Percentiles rank a stretch among this genome's conserved stretches.
Conservation (phyloP, 2,888 invertebrate genomes). For the Chaitophorus viminalis region DNA sequence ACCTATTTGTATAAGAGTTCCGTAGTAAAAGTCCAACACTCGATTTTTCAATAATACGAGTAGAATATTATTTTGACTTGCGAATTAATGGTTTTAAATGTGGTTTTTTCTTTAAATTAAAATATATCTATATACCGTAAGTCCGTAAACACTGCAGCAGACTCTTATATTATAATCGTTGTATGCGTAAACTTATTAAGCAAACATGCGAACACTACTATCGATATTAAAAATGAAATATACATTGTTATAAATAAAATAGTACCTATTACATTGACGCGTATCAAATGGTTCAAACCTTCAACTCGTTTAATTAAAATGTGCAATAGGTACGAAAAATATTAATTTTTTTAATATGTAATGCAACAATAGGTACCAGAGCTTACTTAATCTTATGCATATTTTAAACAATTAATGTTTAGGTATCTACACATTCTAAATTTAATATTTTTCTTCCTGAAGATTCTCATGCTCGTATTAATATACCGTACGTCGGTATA, state of each 20-base stretch:
- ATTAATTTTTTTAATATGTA: not conserved
- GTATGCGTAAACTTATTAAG: not conserved
- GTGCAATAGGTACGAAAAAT: not conserved
- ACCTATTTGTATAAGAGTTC: not conserved
- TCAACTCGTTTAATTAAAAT: not conserved
- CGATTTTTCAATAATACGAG: not conserved
- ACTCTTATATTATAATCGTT: not conserved
- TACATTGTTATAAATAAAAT: not conserved
- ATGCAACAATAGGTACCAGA: too few species aligned
- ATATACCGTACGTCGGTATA: too few species aligned
- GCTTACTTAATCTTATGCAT: too few species aligned
- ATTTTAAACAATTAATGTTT: too few species aligned
- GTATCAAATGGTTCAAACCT: not conserved
- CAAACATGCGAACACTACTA: not conserved
- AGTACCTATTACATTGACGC: not conserved
- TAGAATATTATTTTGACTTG: not conserved
- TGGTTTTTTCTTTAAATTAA: not conserved
- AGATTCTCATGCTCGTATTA: too few species aligned
- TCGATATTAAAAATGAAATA: not conserved
- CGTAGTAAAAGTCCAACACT: not conserved
- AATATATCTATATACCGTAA: not conserved
- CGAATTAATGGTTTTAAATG: not conserved
- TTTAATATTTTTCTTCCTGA: too few species aligned
- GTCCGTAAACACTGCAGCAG: not conserved
- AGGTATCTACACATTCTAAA: too few species aligned